Conservation (phyloP, 2,113 vertebrate genomes). For the Cyanistes caeruleus region DNA sequence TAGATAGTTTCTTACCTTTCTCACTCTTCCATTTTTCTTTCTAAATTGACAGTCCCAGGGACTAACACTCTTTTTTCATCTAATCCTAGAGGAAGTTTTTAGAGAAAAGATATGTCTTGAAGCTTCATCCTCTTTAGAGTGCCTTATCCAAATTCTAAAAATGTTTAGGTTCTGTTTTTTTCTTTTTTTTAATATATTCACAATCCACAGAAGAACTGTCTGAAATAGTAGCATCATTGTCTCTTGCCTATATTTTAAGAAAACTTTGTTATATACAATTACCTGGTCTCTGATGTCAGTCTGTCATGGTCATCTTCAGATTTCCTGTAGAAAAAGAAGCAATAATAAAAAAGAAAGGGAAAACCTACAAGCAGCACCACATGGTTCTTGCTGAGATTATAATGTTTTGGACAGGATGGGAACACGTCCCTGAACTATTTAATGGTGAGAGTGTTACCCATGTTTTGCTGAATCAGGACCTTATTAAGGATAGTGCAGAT, state of each 20-base stretch:
- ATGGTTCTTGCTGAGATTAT: background rate
- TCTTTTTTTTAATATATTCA: background rate
- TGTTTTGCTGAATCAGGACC: background rate
- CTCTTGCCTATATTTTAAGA: background rate
- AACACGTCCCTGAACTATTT: background rate
- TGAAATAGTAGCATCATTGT: background rate
- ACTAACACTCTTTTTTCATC: background rate
- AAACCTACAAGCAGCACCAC: background rate
- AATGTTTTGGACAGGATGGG: background rate
- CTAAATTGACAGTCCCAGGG: background rate
- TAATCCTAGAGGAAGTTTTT: background rate
- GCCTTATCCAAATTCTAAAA: background rate
- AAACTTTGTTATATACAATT: background rate
- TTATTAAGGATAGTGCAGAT: background rate
- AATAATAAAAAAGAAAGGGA: background rate
- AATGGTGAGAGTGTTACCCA: fast-evolving
- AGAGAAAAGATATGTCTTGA: background rate
- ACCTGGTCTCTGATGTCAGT: background rate
- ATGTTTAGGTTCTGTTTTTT: fast-evolving
- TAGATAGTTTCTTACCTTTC: background rate
- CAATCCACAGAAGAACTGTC: background rate
- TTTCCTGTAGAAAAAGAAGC: background rate
- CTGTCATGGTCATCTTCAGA: background rate
- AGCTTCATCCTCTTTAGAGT: background rate
- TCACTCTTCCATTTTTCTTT: background rate